phyloP scores from a whole-genome alignment of 2,888 invertebrate genomes.

The Leptopterna dolabrata region DNA sequence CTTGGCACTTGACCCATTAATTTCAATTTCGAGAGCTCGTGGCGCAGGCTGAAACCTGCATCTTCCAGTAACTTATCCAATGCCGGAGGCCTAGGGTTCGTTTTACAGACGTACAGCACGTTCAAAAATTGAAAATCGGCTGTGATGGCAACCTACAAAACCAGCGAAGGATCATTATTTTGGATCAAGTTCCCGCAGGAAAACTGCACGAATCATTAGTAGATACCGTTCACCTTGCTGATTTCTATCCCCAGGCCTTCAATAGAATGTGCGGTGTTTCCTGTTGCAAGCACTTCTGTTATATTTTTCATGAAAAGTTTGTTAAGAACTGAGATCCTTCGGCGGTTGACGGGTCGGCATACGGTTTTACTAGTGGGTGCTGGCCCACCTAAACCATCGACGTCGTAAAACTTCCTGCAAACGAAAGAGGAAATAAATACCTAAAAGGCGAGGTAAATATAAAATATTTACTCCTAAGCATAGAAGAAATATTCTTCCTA shows the following conservation, averaged over 20 bases:
- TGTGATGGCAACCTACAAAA: slow-evolving; percentile 72
- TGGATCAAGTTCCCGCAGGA: too few relatives aligned
- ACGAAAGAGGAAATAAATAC: not conserved
- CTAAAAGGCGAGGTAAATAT: not conserved
- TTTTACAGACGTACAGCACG: slow-evolving; percentile 34
- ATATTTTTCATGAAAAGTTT: slow-evolving; percentile 85
- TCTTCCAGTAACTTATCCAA: not conserved
- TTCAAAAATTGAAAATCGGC: slow-evolving; percentile 31
- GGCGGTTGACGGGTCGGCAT: not conserved
- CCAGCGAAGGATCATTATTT: too few relatives aligned
- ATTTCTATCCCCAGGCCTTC: slow-evolving; percentile 75
- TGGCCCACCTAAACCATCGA: not conserved
- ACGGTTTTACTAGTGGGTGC: not conserved
- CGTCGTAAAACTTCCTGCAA: slow-evolving; percentile 25
- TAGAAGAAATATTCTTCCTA: not conserved
- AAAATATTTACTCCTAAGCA: too few relatives aligned
- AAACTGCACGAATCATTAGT: too few relatives aligned
- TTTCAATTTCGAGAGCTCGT: slow-evolving; percentile 76
- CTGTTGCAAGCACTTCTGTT: slow-evolving; percentile 82
- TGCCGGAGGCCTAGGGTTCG: not conserved
- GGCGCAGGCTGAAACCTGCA: slow-evolving; percentile 27
- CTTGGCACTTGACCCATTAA: slow-evolving; percentile 82
- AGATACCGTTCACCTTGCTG: slow-evolving; percentile 33
- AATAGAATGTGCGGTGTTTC: slow-evolving; percentile 72
- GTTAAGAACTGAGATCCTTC: slow-evolving; percentile 77